phyloP scores from a whole-genome alignment of 2,113 vertebrate species.

The Scomber japonicus region DNA sequence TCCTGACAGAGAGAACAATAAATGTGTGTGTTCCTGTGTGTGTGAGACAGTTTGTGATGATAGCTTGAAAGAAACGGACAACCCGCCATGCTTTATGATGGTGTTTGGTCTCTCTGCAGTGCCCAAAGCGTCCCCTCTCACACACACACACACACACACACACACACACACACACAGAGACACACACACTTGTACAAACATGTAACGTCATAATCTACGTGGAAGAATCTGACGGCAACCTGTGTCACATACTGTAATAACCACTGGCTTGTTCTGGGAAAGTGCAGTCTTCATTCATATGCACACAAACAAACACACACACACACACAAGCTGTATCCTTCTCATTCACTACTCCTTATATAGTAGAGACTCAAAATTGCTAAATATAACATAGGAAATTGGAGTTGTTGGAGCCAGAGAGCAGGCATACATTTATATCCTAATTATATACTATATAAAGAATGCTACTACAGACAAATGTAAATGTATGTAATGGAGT shows the following conservation, averaged over 20 bases:
- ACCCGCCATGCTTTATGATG: conserved; percentile 37
- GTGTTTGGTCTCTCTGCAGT: conserved; percentile 37
- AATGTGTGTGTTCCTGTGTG: not conserved
- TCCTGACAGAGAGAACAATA: conserved; percentile 12
- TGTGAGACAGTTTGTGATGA: conserved; percentile 8
- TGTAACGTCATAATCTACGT: conserved; percentile 1
- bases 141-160: not conserved
- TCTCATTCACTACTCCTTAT: too few species aligned
- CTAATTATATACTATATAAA: not conserved
- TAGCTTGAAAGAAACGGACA: conserved; percentile 33
- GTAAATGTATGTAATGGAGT: too few species aligned
- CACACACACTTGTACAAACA: conserved; percentile 3
- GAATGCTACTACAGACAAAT: too few species aligned
- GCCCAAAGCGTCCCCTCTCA: conserved; percentile 5
- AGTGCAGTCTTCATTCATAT: conserved; percentile 20
- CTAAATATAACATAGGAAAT: too few species aligned
- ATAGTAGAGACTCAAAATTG: too few species aligned
- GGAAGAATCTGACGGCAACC: conserved; percentile 5
- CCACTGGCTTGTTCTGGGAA: conserved; percentile 12
- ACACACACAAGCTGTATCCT: not conserved
- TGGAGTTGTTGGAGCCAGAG: not conserved
- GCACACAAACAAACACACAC: conserved; percentile 13
- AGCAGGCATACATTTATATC: conserved; percentile 1
- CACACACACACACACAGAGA: not conserved
- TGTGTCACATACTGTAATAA: conserved; percentile 3